phyloP scores from a whole-genome alignment of 1,140 invertebrate species.

The Drosophila ananassae region DNA sequence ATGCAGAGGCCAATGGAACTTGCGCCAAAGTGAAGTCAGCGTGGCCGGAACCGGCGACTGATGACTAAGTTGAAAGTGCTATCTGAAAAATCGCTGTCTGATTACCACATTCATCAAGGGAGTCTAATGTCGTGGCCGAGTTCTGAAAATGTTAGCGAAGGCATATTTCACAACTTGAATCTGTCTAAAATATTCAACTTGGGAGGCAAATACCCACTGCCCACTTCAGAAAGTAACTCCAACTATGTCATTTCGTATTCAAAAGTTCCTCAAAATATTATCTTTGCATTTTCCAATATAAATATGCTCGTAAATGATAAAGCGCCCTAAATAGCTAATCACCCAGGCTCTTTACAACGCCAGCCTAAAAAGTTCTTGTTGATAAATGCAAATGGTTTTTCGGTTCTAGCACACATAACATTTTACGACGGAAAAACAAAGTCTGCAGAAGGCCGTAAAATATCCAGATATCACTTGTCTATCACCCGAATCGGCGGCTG shows the following conservation, averaged over 20 bases:
- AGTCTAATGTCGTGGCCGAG: slow-evolving; percentile 3
- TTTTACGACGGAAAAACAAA: slow-evolving; percentile 55
- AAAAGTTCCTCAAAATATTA: too few relatives aligned
- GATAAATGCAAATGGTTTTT: slow-evolving; percentile 46
- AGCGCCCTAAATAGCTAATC: slow-evolving; percentile 59
- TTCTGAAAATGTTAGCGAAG: not conserved
- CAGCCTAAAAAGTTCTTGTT: slow-evolving; percentile 23
- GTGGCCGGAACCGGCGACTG: slow-evolving; percentile 18
- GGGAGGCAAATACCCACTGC: too few relatives aligned
- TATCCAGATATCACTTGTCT: slow-evolving; percentile 11
- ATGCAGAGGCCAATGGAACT: slow-evolving; percentile 69
- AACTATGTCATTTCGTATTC: too few relatives aligned
- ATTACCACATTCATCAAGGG: slow-evolving; percentile 22
- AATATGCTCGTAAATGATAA: slow-evolving; percentile 60
- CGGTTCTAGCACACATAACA: slow-evolving; percentile 33
- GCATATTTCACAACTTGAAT: not conserved
- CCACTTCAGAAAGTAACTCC: too few relatives aligned
- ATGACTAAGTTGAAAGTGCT: slow-evolving; percentile 20
- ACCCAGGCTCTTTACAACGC: slow-evolving; percentile 24
- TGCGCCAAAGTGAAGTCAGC: slow-evolving; percentile 58
- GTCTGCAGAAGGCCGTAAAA: slow-evolving; percentile 48
- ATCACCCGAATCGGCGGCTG: slow-evolving; percentile 16
- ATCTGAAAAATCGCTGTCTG: slow-evolving; percentile 9
- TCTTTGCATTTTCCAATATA: too few relatives aligned
- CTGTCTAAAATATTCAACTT: too few relatives aligned